These are phyloP conservation scores for Archilochus colubris DNA, from an alignment of 2,113 vertebrate genomes.

Conservation along the genomic window DNA sequence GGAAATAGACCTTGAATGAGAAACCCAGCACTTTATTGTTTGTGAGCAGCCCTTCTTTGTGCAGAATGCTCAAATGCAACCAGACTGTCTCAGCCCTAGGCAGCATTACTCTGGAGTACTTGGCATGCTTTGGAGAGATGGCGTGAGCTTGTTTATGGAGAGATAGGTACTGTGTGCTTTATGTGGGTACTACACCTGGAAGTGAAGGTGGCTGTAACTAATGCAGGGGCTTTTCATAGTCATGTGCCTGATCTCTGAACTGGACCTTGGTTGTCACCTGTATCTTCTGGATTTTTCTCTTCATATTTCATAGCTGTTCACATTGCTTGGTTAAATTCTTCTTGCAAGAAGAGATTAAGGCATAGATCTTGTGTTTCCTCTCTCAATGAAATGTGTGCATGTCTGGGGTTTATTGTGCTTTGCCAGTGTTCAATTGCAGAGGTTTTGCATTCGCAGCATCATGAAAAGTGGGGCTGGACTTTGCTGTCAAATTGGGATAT, in stretches of 20 bases:
- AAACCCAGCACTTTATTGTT: neutral
- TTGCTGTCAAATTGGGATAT: neutral
- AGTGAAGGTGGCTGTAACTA: neutral
- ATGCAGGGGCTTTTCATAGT: neutral
- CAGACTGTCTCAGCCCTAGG: neutral
- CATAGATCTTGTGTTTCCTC: neutral
- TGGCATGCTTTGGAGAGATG: neutral
- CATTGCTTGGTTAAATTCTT: neutral
- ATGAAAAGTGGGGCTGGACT: neutral
- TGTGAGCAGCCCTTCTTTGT: neutral
- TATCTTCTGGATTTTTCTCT: neutral
- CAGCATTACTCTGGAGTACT: too few relatives aligned
- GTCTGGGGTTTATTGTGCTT: neutral
- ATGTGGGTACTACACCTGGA: neutral
- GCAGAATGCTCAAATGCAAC: neutral
- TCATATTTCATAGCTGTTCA: neutral
- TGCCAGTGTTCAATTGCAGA: neutral
- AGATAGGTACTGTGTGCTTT: neutral
- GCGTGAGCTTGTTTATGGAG: neutral
- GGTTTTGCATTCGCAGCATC: neutral
- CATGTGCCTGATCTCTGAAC: neutral
- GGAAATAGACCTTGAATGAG: neutral
- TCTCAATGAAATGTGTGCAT: accelerated
- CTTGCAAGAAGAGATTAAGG: neutral
- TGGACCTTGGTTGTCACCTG: neutral